Percentiles rank a stretch among this genome's conserved stretches.
These are phyloP conservation scores for Oconnorella tubifera DNA, from an alignment of 2,888 invertebrate genomes.

Conservation along the genomic window DNA sequence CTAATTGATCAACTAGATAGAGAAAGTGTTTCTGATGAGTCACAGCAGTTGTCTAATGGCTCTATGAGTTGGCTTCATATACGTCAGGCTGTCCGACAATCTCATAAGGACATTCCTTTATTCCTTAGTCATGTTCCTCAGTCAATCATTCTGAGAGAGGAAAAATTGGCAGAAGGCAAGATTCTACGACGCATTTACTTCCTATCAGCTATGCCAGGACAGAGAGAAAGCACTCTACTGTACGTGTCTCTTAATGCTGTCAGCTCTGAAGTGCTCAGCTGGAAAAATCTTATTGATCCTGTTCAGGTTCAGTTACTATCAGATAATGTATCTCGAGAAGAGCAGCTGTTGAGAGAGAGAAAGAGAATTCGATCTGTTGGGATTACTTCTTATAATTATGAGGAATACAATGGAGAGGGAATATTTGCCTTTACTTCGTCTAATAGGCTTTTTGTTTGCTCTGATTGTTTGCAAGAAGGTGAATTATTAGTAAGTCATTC, in stretches of 20 bases:
- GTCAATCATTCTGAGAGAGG: constrained; percentile 49
- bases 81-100: constrained; percentile 37
- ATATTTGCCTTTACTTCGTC: constrained; percentile 87
- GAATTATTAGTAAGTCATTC: constrained; percentile 3
- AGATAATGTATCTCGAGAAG: constrained; percentile 64
- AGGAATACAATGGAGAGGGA: constrained; percentile 71
- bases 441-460: constrained; percentile 80
- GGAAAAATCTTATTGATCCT: not conserved
- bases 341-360: constrained; percentile 84
- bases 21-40: too few relatives aligned
- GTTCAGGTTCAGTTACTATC: not conserved
- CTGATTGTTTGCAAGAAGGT: constrained; percentile 40
- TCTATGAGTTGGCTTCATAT: too few relatives aligned
- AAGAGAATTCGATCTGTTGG: constrained; percentile 86
- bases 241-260: constrained; percentile 60
- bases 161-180: constrained; percentile 39
- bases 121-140: constrained; percentile 50
- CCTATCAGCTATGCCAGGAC: constrained; percentile 78
- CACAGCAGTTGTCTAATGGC: too few relatives aligned
- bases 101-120: constrained; percentile 14
- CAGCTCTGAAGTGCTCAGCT: not conserved
- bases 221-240: constrained; percentile 83
- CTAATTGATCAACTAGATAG: too few relatives aligned
- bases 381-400: constrained; percentile 80
- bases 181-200: constrained; percentile 80